Evolutionary conservation across 2,888 invertebrate genomes (phyloP), one percentile per base, ranked within the genome.

Genomic region (Torymus texanus): DNA sequence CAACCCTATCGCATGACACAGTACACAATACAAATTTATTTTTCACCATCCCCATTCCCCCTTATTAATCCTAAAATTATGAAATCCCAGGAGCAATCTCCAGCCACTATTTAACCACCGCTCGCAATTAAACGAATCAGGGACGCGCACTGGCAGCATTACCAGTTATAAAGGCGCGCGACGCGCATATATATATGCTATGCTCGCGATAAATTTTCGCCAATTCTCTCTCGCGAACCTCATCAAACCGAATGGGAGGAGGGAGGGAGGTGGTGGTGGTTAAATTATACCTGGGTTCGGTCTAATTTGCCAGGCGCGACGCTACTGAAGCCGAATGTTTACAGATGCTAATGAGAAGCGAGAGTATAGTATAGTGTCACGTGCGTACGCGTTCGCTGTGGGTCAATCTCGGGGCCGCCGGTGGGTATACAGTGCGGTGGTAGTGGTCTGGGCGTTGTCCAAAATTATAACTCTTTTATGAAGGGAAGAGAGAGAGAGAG

Each of bases 341-440:
- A 75, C 75, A 51, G 62, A 75, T 68, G 68, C 75, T 75, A 75
- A 75, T 75, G 75, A 75, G 75, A 67, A 59, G 58, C 51, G 14
- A 21, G 53, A 14, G n/a, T 41, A 12, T 21, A 21, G 21, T 21
- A 4, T 24, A 41, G 72, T 55, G 73, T 56, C 55, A 65, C 73
- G 55, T 11, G 55, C 21, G 21, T 21, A 21, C 2, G 2, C 59
- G 12, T 59, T 13, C 16, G 73, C 41, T 41, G 41, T 41, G 41
- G 61, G 63, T 55, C 59, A 65, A 73, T 63, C 73, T 56, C 21
- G 51, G 18, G 5, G 13, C 12, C 18, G 61, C 29, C 8, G 8
- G 41, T 41, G 41, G 41, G 41, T 41, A 41, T 41, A 41, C 41
- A 41, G 8, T 41, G 41, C 41, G 41, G 41, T 8, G 41, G 41